Conservation (phyloP, 2,797 vertebrate genomes). For the Muscicapa striata region DNA sequence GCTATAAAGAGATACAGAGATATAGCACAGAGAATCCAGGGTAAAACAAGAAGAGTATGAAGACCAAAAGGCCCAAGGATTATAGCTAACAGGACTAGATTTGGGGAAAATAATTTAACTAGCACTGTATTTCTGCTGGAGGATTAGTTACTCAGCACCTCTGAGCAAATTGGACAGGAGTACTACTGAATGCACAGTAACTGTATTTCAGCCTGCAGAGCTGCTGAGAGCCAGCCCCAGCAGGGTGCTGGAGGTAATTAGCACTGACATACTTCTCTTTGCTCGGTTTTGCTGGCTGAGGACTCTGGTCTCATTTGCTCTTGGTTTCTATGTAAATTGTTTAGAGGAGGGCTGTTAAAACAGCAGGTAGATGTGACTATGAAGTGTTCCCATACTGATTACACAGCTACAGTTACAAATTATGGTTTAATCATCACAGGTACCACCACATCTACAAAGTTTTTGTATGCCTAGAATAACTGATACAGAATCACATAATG, state of each 20-base stretch:
- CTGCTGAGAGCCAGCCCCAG: neutral
- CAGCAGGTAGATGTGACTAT: neutral
- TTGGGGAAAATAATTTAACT: neutral
- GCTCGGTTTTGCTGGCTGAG: constrained; percentile 8
- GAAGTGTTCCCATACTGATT: neutral
- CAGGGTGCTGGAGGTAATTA: constrained; percentile 41
- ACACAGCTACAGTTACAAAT: neutral
- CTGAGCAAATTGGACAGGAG: neutral
- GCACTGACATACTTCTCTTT: constrained; percentile 16
- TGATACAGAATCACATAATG: neutral
- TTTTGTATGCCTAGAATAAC: neutral
- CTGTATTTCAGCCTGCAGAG: neutral
- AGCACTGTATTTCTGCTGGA: neutral
- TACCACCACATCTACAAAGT: neutral
- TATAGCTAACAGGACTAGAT: neutral
- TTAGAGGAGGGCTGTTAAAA: constrained; percentile 11
- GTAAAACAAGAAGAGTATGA: neutral
- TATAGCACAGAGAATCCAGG: neutral
- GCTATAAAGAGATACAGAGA: neutral
- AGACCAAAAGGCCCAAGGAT: neutral
- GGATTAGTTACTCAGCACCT: neutral
- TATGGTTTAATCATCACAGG: neutral
- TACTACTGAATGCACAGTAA: neutral
- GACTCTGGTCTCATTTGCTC: neutral
- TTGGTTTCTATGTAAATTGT: neutral